Percentiles rank a stretch among this genome's conserved stretches.
These are phyloP conservation scores for Lacerta bilineata DNA, from an alignment of 2,797 vertebrate genomes.

Conservation along the genomic window DNA sequence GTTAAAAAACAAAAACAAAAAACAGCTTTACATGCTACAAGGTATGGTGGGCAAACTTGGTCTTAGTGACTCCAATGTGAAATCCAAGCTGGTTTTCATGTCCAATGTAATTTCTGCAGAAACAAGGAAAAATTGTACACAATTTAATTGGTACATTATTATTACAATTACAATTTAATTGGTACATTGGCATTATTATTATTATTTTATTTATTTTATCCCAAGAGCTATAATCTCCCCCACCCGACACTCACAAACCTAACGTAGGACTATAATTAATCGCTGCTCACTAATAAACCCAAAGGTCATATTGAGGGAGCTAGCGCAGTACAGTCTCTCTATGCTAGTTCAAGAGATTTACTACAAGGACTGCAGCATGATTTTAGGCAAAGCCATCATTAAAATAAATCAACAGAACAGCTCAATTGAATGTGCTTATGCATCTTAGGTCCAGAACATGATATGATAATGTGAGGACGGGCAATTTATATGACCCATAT, in stretches of 20 bases:
- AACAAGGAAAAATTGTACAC: neutral
- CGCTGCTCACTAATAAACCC: neutral
- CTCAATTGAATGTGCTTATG: neutral
- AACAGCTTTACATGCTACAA: conserved; percentile 71
- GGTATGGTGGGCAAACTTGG: conserved; percentile 71
- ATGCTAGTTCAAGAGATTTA: neutral
- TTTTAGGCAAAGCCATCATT: neutral
- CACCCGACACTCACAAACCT: neutral
- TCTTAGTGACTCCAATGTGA: conserved; percentile 67
- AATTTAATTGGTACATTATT: neutral
- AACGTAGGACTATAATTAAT: neutral
- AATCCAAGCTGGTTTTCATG: conserved; percentile 66
- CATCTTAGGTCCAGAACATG: neutral
- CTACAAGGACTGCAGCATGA: too few species aligned
- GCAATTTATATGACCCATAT: neutral
- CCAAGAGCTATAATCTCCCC: neutral
- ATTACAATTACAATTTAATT: neutral
- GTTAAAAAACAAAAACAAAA: neutral
- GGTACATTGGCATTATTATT: neutral
- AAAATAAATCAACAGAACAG: neutral
- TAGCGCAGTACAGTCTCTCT: neutral
- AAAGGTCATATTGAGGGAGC: too few species aligned
- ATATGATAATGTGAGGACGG: neutral
- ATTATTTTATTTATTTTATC: neutral
- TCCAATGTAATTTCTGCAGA: conserved; percentile 72